Evolutionary conservation across 2,113 vertebrate species (phyloP).

Genomic region (Oxyruncus cristatus): DNA sequence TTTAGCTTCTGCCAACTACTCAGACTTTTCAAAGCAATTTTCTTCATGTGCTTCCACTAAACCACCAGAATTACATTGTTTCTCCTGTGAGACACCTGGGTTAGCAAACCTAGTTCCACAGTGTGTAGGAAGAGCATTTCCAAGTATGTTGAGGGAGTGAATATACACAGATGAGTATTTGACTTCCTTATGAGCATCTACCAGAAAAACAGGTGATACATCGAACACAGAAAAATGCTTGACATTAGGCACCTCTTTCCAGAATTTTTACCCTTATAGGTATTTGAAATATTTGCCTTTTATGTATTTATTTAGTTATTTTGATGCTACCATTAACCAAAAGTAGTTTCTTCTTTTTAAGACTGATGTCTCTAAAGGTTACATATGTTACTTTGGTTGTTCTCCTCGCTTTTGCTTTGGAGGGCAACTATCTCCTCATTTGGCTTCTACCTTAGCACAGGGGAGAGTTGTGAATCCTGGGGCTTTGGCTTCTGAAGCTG

Average conservation of each 20-base stretch:
- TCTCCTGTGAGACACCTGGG: not conserved
- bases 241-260: not conserved
- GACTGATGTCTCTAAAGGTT: not conserved
- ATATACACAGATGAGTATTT: not conserved
- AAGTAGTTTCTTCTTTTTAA: not conserved
- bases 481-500: not conserved
- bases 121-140: not conserved
- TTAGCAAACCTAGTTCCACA: not conserved
- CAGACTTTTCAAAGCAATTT: not conserved
- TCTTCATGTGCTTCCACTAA: not conserved
- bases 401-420: not conserved
- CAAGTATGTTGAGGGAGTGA: not conserved
- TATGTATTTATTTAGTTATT: not conserved
- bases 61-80: not conserved
- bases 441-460: not conserved
- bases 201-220: not conserved
- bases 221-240: not conserved
- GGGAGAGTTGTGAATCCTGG: rapidly evolving
- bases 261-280: not conserved
- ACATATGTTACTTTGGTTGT: not conserved
- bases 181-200: not conserved
- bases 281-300: not conserved
- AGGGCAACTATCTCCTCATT: not conserved
- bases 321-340: not conserved
- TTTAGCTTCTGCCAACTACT: not conserved